Base-by-base conservation (phyloP, 2,797 vertebrate species). In the Alfaro cultratus region DNA sequence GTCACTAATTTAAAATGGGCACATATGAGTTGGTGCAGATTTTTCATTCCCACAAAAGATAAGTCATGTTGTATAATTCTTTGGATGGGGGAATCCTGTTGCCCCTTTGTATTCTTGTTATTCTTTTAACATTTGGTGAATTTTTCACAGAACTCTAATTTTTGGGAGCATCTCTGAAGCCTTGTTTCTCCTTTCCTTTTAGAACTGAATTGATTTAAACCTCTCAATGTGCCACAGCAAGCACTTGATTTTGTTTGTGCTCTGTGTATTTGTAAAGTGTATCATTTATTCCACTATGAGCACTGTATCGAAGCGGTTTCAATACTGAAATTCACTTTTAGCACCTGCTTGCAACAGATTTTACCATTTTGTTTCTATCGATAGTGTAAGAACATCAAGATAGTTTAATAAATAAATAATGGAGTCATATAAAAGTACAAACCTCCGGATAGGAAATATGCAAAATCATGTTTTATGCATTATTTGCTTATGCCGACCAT, bases 1-100 rank as follows among this genome's bases (percentile, higher is more conserved):
- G 62, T 53, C 53, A 29, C 41, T 36, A 39, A 41, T 79, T 77
- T 86, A 43, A 7, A 71, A 8, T 75, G 72, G 77, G 79, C 75
- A 60, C 55, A 70, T 57, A 45, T 76, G 46, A 83, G 71, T 84
- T 72, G 70, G 68, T 80, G 53, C 43, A 78, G 83, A 51, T 15
- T 74, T 87, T 78, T 77, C 74, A 78, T 76, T 73, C 71, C 71
- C 49, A 84, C 71, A 71, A 53, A 74, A 75, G 55, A 64, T 84
- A 79, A 16, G 64, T 79, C 41, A 64, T 9, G 15, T 34, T 49
- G 76, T 75, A 26, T 73, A 31, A 76, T 85, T 81, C 29, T 80
- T 51, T 87, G 82, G 80, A 83, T 85, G 86, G 41, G 75, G 67
- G 77, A 85, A 79, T 82, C 43, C 73, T 83, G 67, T 74, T 67